Percentiles rank a stretch among this genome's conserved stretches.
These are phyloP conservation scores for Hipposideros armiger DNA, from an alignment of 2,113 vertebrate species.

Conservation along the genomic window DNA sequence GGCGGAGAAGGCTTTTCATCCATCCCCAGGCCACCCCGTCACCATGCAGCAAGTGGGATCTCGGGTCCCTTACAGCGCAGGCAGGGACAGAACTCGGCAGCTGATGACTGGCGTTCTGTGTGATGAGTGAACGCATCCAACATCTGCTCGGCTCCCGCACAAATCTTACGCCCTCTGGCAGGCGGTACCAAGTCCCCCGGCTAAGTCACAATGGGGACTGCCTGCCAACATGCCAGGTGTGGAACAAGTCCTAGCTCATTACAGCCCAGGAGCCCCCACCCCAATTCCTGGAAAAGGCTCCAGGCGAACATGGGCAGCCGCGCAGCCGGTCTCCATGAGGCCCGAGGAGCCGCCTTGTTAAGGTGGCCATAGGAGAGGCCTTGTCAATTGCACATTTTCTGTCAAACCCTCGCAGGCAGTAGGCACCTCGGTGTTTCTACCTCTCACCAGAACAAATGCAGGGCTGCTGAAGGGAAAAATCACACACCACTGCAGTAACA, in stretches of 20 bases:
- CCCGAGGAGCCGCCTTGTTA: neutral
- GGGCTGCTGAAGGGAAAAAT: constrained; percentile 2
- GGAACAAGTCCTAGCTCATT: neutral
- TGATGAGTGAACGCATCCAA: neutral
- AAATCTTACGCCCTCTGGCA: constrained; percentile 32
- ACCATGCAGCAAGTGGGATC: neutral
- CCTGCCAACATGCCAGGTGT: constrained; percentile 39
- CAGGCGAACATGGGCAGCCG: neutral
- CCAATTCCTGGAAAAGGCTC: neutral
- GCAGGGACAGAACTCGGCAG: neutral
- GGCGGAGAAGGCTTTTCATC: neutral
- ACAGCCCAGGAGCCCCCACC: neutral
- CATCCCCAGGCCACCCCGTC: neutral
- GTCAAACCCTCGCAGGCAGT: neutral
- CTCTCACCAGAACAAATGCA: constrained; percentile 56
- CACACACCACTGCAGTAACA: neutral
- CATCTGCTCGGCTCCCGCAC: neutral
- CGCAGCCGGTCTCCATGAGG: neutral
- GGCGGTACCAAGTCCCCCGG: neutral
- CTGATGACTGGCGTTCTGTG: neutral
- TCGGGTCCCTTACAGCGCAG: neutral
- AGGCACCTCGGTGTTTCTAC: neutral
- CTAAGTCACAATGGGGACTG: neutral
- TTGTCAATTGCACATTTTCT: neutral
- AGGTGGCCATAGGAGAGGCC: neutral